These are phyloP conservation scores for Petrolisthes manimaculis DNA, from an alignment of 2,888 invertebrate species.

Conservation along the genomic window DNA sequence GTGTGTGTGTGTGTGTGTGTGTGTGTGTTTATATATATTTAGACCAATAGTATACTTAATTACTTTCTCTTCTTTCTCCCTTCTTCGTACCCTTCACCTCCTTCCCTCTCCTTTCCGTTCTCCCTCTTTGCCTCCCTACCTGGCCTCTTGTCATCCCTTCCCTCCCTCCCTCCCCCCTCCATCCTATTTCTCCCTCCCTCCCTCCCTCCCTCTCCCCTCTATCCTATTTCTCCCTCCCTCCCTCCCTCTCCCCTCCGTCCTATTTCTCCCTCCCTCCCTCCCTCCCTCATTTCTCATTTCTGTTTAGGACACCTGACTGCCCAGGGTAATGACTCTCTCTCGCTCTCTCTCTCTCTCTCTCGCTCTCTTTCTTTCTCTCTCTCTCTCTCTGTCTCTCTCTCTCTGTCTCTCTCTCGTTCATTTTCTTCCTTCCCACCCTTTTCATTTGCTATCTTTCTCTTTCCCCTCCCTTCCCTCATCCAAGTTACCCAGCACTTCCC, in stretches of 20 bases:
- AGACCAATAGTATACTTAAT: too few relatives aligned
- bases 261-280: neutral
- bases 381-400: neutral
- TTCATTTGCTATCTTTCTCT: neutral
- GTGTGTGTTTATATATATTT: too few relatives aligned
- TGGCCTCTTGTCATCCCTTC: neutral
- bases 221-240: neutral
- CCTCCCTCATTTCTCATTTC: constrained; percentile 5
- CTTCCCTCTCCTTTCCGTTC: neutral
- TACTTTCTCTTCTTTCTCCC: constrained; percentile 18
- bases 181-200: neutral
- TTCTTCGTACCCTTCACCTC: neutral
- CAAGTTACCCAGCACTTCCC: neutral
- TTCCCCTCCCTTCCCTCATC: too few relatives aligned
- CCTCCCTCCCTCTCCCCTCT: neutral
- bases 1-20: neutral
- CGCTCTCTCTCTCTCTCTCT: too few relatives aligned
- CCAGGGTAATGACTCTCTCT: neutral
- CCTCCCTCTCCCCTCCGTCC: neutral
- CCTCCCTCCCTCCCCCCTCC: neutral
- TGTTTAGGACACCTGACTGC: neutral
- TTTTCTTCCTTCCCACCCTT: neutral
- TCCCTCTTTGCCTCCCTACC: neutral
- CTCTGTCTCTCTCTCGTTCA: neutral
- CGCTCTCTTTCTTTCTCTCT: neutral